Evolutionary conservation across 2,888 invertebrate species (phyloP).

Genomic region (Drosophila glabriapex): DNA sequence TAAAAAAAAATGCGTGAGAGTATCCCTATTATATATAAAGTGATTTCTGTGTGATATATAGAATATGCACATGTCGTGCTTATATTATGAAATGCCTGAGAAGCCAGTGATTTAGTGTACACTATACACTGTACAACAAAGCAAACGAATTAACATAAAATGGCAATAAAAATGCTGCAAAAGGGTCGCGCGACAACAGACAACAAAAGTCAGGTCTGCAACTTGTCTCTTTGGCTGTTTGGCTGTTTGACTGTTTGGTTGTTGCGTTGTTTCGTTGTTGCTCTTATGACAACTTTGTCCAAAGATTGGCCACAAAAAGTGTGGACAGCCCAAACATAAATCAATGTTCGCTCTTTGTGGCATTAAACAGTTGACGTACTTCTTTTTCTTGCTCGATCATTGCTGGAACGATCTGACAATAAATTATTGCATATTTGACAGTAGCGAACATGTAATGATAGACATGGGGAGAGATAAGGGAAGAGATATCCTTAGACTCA

Average conservation of each 20-base stretch:
- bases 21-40: constrained; percentile 2
- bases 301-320: constrained; percentile 68
- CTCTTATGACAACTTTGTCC: constrained; percentile 79
- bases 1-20: not conserved
- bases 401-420: constrained; percentile 69
- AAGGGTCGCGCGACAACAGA: constrained; percentile 55
- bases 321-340: constrained; percentile 68
- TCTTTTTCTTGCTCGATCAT: constrained; percentile 37
- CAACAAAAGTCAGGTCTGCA: constrained; percentile 16
- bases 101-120: constrained; percentile 33
- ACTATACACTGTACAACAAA: constrained; percentile 9
- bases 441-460: constrained; percentile 47
- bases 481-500: constrained; percentile 23
- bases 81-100: constrained; percentile 28
- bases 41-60: constrained; percentile 24
- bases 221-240: constrained; percentile 24
- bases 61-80: constrained; percentile 42
- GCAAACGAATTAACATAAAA: constrained; percentile 67
- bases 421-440: constrained; percentile 79
- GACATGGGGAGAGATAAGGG: not conserved
- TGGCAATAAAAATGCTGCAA: constrained; percentile 70
- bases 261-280: constrained; percentile 45
- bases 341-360: constrained; percentile 60
- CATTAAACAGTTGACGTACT: constrained; percentile 66
- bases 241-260: constrained; percentile 21